Base-by-base conservation (phyloP, 1,140 invertebrate genomes). In the Drosophila nikananu region DNA sequence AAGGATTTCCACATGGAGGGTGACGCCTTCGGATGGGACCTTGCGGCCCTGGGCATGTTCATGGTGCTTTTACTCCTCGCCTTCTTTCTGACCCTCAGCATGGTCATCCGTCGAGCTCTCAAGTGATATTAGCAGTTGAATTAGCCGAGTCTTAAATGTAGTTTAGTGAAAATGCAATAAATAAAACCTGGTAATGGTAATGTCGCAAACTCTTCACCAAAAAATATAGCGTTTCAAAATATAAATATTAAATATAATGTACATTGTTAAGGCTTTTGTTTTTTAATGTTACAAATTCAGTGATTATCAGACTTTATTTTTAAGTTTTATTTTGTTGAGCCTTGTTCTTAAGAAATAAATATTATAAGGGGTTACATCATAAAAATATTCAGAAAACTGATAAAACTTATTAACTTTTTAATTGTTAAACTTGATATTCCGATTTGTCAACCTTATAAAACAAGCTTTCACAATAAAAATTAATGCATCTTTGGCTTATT, bases 1-100 rank as follows among this genome's bases (percentile, higher is more conserved):
- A 84, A 94, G 32, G 92, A 94, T 72, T 90, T 95, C 49, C 93
- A 93, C 4, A 91, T 95, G 48, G 9, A 19, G 2, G 92, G 84
- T 15, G 91, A 93, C 52, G 55, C 60, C 60, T 65, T 92, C 10
- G 65, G 94, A 94, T 67, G 54, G 54, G 92, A 93, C 49, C 2
- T 93, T 10, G 19, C 63, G 1, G 75, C 59, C 3, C 54, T 93
- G 19, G 62, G 60, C 0, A 5, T 83, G 2, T 87, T 86, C 12
- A n/a, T 91, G 12, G 0, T 84, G 10, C 9, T 81, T 2, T 73
- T 92, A 19, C 60, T 83, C 3, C 17, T 90, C 1, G 51, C 73
- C 4, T 93, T 93, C 27, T 83, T 86, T 41, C 27, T 91, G 1
- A 77, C 86, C 10, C 64, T 92, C 13, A 63, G 54, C 37, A 35